Percentiles rank a stretch among this genome's conserved stretches.
These are phyloP conservation scores for Heteropelma amictum DNA, from an alignment of 2,888 invertebrate genomes.

Conservation along the genomic window DNA sequence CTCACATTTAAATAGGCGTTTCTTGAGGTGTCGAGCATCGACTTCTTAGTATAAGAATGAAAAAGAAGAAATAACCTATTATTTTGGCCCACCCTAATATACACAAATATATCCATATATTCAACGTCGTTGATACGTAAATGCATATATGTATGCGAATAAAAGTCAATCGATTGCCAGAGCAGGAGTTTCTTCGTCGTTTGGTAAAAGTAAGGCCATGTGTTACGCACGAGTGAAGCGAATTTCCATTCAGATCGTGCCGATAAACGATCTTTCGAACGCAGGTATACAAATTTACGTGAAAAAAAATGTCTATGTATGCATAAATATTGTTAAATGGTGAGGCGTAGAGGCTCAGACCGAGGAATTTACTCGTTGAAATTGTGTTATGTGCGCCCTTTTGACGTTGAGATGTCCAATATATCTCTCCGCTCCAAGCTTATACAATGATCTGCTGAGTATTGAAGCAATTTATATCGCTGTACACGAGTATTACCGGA, in stretches of 20 bases:
- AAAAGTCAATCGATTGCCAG: neutral
- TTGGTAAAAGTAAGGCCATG: constrained; percentile 37
- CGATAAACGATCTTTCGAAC: constrained; percentile 33
- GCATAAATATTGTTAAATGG: neutral
- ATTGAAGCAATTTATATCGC: neutral
- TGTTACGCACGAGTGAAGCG: constrained; percentile 41
- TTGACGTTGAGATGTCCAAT: neutral
- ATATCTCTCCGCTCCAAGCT: neutral
- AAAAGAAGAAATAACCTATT: too few relatives aligned
- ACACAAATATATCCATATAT: neutral
- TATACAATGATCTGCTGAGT: neutral
- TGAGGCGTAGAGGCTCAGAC: neutral
- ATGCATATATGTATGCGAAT: neutral
- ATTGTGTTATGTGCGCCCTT: neutral
- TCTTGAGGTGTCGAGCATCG: too few relatives aligned
- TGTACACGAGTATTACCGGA: neutral
- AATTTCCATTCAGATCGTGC: constrained; percentile 32
- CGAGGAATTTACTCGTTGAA: neutral
- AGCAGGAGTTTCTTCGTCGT: too few relatives aligned
- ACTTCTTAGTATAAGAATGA: too few relatives aligned
- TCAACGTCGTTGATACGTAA: constrained; percentile 1
- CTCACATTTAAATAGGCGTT: too few relatives aligned
- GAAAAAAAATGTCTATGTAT: neutral
- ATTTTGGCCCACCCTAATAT: too few relatives aligned
- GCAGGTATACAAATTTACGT: neutral